phyloP scores from a whole-genome alignment of 2,113 vertebrate genomes.

The Aspidoscelis tigris region DNA sequence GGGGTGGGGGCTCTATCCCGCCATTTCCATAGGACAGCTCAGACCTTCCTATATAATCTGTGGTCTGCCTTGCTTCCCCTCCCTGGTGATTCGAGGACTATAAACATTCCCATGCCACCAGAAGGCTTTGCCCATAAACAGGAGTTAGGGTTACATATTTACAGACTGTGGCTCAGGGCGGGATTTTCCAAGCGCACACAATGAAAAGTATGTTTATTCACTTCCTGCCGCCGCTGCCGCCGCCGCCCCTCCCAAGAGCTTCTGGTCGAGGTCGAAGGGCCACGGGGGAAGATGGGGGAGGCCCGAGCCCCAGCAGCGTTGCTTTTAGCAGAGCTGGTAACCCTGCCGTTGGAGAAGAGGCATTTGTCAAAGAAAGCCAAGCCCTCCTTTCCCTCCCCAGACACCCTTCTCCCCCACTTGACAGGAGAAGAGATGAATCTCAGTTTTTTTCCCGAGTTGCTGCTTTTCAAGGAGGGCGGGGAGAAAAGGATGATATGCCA shows the following conservation, averaged over 20 bases:
- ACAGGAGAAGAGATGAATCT: conserved; percentile 16
- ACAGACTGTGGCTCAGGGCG: background rate
- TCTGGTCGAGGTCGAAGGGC: background rate
- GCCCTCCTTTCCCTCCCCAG: conserved; percentile 11
- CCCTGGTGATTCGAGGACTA: background rate
- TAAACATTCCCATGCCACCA: conserved; percentile 22
- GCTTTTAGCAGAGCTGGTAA: background rate
- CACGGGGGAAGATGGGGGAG: background rate
- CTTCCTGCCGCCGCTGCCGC: conserved; percentile 24
- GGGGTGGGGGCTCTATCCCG: background rate
- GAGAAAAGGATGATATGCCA: background rate
- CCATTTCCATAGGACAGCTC: background rate
- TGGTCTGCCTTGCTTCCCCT: conserved; percentile 14
- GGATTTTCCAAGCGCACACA: background rate
- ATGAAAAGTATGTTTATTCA: background rate
- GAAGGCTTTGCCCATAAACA: background rate
- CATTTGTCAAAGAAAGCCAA: conserved; percentile 1
- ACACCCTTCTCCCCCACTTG: conserved; percentile 45
- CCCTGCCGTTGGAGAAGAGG: background rate
- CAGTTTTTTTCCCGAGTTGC: conserved; percentile 9
- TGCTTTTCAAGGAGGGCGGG: background rate
- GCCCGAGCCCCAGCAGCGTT: background rate
- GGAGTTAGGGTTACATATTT: conserved; percentile 25
- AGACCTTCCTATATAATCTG: conserved; percentile 13
- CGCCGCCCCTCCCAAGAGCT: background rate